A percentile compares a stretch with the other conserved stretches of the same genome.
phyloP scores from a whole-genome alignment of 1,140 invertebrate genomes.

The Ostrea edulis region DNA sequence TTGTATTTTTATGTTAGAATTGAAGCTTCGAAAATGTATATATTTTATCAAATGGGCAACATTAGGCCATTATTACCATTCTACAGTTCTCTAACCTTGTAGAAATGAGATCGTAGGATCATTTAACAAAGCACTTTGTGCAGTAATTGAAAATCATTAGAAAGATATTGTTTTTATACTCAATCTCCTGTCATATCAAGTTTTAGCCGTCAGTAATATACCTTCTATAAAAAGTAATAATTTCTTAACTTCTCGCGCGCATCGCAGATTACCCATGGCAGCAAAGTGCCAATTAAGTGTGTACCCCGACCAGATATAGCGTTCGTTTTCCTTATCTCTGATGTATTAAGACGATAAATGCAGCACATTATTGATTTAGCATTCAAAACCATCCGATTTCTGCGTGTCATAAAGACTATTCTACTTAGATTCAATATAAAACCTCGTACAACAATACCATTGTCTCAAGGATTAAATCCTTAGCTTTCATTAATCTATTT shows the following conservation, averaged over 20 bases:
- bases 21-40: no score
- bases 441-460: no score
- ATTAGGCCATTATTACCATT: no score
- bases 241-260: not conserved
- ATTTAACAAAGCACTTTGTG: not conserved
- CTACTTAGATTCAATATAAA: no score
- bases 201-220: not conserved
- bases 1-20: no score
- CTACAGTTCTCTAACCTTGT: no score
- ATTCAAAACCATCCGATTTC: not conserved
- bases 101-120: not conserved
- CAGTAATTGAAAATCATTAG: not conserved
- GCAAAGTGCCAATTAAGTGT: not conserved
- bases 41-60: no score
- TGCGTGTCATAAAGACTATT: no score
- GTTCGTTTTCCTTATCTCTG: not conserved
- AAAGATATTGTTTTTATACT: not conserved
- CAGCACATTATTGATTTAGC: not conserved
- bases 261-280: not conserved
- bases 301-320: not conserved
- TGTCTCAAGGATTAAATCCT: no score
- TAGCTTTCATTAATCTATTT: no score
- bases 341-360: not conserved
- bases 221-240: not conserved
- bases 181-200: not conserved